Percentiles rank a stretch among this genome's conserved stretches.
These are phyloP conservation scores for Drosophila prolongata DNA, from an alignment of 2,888 invertebrate genomes.

Conservation along the genomic window DNA sequence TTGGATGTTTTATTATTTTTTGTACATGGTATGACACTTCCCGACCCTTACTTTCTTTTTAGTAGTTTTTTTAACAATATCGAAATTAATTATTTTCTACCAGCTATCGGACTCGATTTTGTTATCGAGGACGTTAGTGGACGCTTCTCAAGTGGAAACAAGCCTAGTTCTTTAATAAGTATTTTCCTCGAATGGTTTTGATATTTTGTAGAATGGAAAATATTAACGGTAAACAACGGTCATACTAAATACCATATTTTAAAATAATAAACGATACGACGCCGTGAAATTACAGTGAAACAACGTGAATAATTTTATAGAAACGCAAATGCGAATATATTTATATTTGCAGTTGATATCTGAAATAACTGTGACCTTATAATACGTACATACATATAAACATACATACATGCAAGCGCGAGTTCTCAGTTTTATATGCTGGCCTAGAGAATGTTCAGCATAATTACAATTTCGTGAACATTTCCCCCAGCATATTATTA, in stretches of 20 bases:
- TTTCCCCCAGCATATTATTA: neutral
- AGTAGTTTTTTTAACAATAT: too few species aligned
- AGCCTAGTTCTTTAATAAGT: too few species aligned
- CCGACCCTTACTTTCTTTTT: too few species aligned
- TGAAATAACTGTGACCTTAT: neutral
- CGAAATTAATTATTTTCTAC: too few species aligned
- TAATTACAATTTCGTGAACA: slow-evolving; percentile 3
- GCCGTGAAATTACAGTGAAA: slow-evolving; percentile 4
- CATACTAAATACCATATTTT: slow-evolving; percentile 6
- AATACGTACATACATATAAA: neutral
- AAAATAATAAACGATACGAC: slow-evolving; percentile 11
- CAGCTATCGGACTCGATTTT: too few species aligned
- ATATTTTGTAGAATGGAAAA: neutral
- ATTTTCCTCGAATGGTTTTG: neutral
- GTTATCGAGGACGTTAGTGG: neutral
- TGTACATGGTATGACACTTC: too few species aligned
- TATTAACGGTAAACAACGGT: neutral
- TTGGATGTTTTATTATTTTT: too few species aligned
- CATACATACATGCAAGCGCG: neutral
- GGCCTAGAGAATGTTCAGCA: slow-evolving; percentile 6
- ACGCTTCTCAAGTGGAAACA: neutral
- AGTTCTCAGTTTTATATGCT: neutral
- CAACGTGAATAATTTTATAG: neutral
- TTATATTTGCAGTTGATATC: neutral
- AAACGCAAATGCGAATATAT: neutral